A percentile compares a stretch with the other conserved stretches of the same genome.
phyloP scores from a whole-genome alignment of 2,888 invertebrate genomes.

The Volucella inanis region DNA sequence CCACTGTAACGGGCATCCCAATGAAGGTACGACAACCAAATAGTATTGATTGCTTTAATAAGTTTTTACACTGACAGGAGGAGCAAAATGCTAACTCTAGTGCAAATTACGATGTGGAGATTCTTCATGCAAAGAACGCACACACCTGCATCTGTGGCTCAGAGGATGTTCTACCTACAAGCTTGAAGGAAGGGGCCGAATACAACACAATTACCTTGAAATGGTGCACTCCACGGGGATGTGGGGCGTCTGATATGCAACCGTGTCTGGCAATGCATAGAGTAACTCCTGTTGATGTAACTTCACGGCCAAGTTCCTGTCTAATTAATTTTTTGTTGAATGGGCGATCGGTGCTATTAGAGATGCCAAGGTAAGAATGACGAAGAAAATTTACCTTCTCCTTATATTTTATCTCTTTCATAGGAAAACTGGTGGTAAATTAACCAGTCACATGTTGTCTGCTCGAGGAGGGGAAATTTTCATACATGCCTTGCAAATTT shows the following conservation, averaged over 20 bases:
- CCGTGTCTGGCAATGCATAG: constrained; percentile 93
- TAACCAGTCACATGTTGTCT: constrained; percentile 95
- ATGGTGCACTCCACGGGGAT: constrained; percentile 98
- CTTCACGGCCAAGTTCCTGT: constrained; percentile 97
- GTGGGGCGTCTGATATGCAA: constrained; percentile 90
- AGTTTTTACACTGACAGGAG: constrained; percentile 84
- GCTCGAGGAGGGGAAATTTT: constrained; percentile 98
- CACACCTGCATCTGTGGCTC: constrained; percentile 92
- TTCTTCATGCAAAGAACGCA: constrained; percentile 94
- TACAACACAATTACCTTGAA: constrained; percentile 94
- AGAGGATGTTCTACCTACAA: constrained; percentile 84
- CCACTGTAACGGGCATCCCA: constrained; percentile 98
- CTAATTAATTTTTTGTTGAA: constrained; percentile 98
- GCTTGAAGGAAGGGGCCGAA: constrained; percentile 89
- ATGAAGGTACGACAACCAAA: constrained; percentile 89
- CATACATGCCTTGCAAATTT: constrained; percentile 94
- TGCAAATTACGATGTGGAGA: constrained; percentile 99
- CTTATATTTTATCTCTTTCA: constrained; percentile 14
- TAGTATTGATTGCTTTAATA: constrained; percentile 76
- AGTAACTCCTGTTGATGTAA: constrained; percentile 98
- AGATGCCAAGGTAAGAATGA: constrained; percentile 88
- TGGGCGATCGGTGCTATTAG: constrained; percentile 95
- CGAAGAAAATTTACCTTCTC: not conserved
- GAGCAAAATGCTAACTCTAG: constrained; percentile 99
- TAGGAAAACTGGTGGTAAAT: constrained; percentile 91